phyloP scores from a whole-genome alignment of 2,113 vertebrate genomes.

The Pollimyrus isidori region DNA sequence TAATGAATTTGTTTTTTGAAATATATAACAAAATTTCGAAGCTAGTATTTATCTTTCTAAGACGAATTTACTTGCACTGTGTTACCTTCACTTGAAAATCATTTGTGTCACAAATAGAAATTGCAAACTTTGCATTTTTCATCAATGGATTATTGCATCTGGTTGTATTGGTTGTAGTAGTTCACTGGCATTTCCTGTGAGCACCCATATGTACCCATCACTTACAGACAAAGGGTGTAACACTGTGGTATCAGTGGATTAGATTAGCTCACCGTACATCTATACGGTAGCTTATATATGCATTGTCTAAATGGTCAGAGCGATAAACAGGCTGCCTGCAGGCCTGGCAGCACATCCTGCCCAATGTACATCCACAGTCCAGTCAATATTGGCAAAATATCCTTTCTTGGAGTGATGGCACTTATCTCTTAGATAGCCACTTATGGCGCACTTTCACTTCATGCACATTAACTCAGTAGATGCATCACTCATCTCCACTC shows the following conservation, averaged over 20 bases:
- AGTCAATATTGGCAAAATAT: background rate
- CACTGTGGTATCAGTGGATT: background rate
- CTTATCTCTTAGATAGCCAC: background rate
- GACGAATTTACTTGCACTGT: background rate
- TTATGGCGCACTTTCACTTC: background rate
- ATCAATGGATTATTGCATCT: background rate
- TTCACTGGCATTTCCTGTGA: background rate
- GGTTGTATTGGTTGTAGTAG: background rate
- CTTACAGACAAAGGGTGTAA: background rate
- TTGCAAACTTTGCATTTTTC: background rate
- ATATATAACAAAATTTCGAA: background rate
- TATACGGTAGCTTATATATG: background rate
- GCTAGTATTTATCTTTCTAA: background rate
- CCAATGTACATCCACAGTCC: background rate
- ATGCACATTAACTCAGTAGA: background rate
- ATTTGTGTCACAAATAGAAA: background rate
- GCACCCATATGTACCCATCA: background rate
- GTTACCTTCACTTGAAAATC: background rate
- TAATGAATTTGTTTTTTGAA: background rate
- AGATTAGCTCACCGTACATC: background rate
- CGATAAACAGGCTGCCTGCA: background rate
- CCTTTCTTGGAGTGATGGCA: background rate
- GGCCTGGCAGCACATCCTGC: background rate
- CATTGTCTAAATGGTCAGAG: background rate
- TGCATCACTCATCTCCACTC: constrained; percentile 6